phyloP scores from a whole-genome alignment of 1,140 invertebrate species.

The Drosophila jambulina region DNA sequence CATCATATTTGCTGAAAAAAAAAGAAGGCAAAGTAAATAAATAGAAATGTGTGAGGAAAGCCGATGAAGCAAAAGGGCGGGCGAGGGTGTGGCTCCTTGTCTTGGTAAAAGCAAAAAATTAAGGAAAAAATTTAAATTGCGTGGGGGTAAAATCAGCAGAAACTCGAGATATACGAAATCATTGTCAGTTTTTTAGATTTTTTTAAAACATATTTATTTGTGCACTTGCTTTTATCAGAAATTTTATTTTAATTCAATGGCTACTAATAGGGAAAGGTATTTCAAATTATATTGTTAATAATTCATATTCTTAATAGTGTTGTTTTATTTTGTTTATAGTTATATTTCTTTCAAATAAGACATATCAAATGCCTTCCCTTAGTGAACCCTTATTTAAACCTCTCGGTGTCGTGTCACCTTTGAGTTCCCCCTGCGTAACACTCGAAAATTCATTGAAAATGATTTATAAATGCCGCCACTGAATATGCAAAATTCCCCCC shows the following conservation, averaged over 20 bases:
- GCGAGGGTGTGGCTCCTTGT: background rate
- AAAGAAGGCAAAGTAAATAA: conserved; percentile 54
- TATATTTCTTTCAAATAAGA: background rate
- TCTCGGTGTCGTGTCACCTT: background rate
- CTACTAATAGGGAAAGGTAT: background rate
- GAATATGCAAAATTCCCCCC: conserved; percentile 22
- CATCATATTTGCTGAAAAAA: conserved; percentile 52
- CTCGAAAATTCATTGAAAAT: conserved; percentile 39
- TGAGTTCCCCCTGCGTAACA: background rate
- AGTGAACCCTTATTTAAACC: background rate
- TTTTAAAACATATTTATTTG: background rate
- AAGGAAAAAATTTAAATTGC: conserved; percentile 7
- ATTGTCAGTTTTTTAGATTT: background rate
- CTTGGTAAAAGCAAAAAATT: background rate
- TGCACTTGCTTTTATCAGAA: background rate
- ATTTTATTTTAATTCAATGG: background rate
- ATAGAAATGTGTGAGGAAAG: conserved; percentile 51
- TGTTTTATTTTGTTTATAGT: background rate
- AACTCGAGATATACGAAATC: background rate
- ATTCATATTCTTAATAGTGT: no score
- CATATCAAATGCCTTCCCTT: background rate
- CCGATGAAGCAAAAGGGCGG: conserved; percentile 3
- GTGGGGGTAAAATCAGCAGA: background rate
- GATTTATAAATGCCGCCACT: conserved; percentile 39
- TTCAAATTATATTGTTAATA: background rate